Conservation (phyloP, 1,140 invertebrate genomes). For the Atta colombica region DNA sequence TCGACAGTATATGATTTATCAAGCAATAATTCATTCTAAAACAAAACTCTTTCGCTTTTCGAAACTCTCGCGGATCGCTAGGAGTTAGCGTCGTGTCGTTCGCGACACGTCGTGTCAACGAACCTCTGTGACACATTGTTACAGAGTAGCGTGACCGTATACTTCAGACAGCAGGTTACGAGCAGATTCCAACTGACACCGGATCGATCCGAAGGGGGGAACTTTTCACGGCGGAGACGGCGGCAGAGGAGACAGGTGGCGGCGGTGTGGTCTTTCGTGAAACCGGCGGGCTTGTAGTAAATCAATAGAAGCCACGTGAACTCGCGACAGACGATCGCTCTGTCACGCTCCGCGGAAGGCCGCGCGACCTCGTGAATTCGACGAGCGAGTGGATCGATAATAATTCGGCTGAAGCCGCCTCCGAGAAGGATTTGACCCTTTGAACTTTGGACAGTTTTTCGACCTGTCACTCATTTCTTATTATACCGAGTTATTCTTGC, state of each 20-base stretch:
- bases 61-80: constrained; percentile 7
- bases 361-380: constrained; percentile 51
- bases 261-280: constrained; percentile 65
- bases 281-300: constrained; percentile 70
- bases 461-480: not conserved
- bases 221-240: constrained; percentile 66
- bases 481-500: not conserved
- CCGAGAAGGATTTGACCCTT: constrained; percentile 50
- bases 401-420: constrained; percentile 58
- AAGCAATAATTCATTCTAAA: not conserved
- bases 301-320: constrained; percentile 76
- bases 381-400: constrained; percentile 53
- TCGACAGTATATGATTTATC: not conserved
- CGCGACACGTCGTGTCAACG: constrained; percentile 65
- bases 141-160: constrained; percentile 70
- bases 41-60: not conserved
- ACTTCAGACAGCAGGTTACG: constrained; percentile 65
- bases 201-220: constrained; percentile 67
- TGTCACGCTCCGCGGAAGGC: constrained; percentile 43
- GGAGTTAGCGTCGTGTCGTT: not conserved
- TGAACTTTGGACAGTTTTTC: constrained; percentile 37
- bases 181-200: constrained; percentile 68
- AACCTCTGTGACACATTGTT: constrained; percentile 70
- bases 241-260: not conserved
- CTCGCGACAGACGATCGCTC: constrained; percentile 63